Conservation (phyloP, 2,888 invertebrate genomes). For the Watsonalla cultraria region DNA sequence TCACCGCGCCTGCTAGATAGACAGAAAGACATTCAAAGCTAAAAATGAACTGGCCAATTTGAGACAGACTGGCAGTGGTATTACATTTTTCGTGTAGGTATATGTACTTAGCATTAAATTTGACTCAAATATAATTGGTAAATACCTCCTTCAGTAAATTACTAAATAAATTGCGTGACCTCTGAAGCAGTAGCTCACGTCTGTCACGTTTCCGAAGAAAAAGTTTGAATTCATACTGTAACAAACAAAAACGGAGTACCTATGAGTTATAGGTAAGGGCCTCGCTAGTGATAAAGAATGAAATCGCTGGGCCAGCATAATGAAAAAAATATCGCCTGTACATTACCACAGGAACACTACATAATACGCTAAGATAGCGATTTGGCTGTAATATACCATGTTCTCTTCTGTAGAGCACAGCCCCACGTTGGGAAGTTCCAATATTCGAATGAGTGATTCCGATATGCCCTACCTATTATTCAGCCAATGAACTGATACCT, state of each 20-base stretch:
- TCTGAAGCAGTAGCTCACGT: slow-evolving; percentile 62
- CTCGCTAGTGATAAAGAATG: neutral
- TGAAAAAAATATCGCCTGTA: neutral
- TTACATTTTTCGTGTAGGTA: neutral
- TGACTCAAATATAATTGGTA: no score
- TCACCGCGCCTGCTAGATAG: no score
- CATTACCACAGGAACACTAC: no score
- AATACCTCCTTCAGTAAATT: slow-evolving; percentile 67
- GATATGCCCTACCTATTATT: no score
- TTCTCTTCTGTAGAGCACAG: no score
- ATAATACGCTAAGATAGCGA: no score
- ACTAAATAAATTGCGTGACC: slow-evolving; percentile 62
- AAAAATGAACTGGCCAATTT: no score
- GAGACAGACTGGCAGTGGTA: neutral
- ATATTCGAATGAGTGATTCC: no score
- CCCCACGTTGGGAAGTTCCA: no score
- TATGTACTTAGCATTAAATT: neutral
- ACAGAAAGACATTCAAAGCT: no score
- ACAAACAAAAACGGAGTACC: neutral
- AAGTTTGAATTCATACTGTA: slow-evolving; percentile 64
- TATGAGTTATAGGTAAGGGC: no score
- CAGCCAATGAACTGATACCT: slow-evolving; percentile 29
- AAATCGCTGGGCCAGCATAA: neutral
- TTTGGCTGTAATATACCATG: no score
- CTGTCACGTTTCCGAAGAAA: slow-evolving; percentile 67